Conservation (phyloP, 2,113 vertebrate genomes). For the Platichthys flesus region DNA sequence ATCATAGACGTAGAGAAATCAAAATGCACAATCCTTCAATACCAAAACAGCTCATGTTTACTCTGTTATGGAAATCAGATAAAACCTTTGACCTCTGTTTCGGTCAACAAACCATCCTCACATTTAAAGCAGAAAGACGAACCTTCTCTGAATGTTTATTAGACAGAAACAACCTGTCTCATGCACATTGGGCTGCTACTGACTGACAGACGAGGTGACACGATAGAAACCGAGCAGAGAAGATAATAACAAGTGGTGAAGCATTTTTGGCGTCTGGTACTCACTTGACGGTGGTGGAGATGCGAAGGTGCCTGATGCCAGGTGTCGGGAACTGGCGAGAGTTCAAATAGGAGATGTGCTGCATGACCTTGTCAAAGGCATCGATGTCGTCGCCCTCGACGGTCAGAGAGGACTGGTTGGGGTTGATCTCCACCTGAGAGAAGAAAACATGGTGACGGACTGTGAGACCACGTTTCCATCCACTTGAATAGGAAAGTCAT, state of each 20-base stretch:
- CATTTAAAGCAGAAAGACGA: no score
- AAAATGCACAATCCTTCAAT: no score
- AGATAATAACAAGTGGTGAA: neutral
- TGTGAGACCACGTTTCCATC: neutral
- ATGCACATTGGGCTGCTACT: no score
- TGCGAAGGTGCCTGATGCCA: slow-evolving; percentile 90
- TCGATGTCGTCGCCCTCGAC: slow-evolving; percentile 91
- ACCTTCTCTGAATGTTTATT: no score
- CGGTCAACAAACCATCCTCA: no score
- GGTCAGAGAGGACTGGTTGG: slow-evolving; percentile 88
- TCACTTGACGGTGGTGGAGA: slow-evolving; percentile 89
- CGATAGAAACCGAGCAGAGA: neutral
- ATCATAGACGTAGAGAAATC: no score
- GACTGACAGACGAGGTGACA: no score
- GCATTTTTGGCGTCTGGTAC: slow-evolving; percentile 40
- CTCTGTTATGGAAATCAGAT: no score
- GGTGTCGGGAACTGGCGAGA: slow-evolving; percentile 97
- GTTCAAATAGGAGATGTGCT: slow-evolving; percentile 94
- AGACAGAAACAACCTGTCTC: no score
- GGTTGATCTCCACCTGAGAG: slow-evolving; percentile 89
- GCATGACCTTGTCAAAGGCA: slow-evolving; percentile 92
- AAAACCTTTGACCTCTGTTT: no score
- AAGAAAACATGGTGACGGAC: slow-evolving; percentile 1
- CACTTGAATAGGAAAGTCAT: neutral
- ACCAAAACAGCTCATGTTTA: no score